Base-by-base conservation (phyloP, 2,888 invertebrate species). In the Acronicta alni region DNA sequence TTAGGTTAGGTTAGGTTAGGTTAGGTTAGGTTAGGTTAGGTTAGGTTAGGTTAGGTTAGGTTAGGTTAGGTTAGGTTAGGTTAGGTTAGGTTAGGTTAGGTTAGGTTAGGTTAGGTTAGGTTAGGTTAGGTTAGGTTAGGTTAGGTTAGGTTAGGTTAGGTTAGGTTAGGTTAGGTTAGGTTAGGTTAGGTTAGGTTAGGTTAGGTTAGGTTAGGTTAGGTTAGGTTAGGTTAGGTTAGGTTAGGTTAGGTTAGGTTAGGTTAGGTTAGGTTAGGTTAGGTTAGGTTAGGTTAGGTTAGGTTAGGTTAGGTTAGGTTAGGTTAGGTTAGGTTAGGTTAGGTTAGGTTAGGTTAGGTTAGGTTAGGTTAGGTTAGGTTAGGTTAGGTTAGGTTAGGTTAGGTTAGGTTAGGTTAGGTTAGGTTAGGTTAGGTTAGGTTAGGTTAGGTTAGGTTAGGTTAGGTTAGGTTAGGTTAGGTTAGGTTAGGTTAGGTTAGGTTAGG, bases 21-120 rank as follows among this genome's bases (percentile, higher is more conserved):
- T 60, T 57, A 65, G 65, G 59, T 60, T 57, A 65, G 65, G 65
- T 57, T 60, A 65, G 65, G 60, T 60, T 60, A 60, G 65, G 60
- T 60, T 57, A 65, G 65, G 65, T 60, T 60, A 65, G 65, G 65
- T 57, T 60, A 65, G 65, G 60, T 60, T 60, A 60, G 65, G 60
- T 60, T 57, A 65, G 60, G 59, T 60, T 59, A 64, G 60, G 65
- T 57, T 60, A 60, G 65, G 60, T 57, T 60, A 60, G 60, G 65
- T 57, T 60, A 57, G 65, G 59, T 60, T 54, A 60, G 59, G 60
- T 57, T 57, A 65, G 56, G 57, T 60, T 49, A 57, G 57, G 56
- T 60, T 54, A 57, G 60, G 57, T 54, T 54, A 57, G 59, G 60
- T 57, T 60, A 57, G 59, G 60, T 54, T 57, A 60, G 57, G 57